Evolutionary conservation across 2,113 vertebrate genomes (phyloP).

Genomic region (Petroica traversi): DNA sequence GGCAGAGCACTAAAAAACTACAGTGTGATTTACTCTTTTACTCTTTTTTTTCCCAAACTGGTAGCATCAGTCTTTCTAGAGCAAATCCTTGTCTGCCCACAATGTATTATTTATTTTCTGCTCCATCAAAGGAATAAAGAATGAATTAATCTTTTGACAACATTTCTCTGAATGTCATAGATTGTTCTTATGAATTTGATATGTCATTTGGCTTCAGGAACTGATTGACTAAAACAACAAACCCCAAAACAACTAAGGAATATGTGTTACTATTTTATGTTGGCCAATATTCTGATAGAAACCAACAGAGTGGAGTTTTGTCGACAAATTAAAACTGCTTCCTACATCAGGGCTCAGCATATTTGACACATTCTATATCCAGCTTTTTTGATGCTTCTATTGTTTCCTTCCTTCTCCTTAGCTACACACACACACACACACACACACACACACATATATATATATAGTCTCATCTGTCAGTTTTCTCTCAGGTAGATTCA

Average conservation of each 20-base stretch:
- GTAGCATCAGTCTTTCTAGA: not conserved
- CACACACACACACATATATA: accelerated
- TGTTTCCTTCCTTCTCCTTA: not conserved
- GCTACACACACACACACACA: accelerated
- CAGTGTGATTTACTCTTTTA: not conserved
- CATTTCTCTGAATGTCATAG: not conserved
- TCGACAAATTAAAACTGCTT: not conserved
- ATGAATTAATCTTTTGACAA: not conserved
- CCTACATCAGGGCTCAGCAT: not conserved
- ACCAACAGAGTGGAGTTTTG: not conserved
- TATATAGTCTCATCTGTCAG: not conserved
- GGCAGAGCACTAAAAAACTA: not conserved
- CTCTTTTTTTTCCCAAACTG: not conserved
- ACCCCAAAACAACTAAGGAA: not conserved
- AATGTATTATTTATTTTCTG: not conserved
- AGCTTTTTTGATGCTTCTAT: not conserved
- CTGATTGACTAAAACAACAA: not conserved
- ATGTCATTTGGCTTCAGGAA: not conserved
- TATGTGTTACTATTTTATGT: not conserved
- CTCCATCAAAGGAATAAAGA: not conserved
- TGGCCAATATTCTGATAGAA: not conserved
- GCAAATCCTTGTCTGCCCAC: not conserved
- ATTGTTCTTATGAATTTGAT: not conserved
- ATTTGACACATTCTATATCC: not conserved
- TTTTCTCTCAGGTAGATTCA: not conserved